phyloP scores from a whole-genome alignment of 2,888 invertebrate species.

The Tuberolachnus salignus region DNA sequence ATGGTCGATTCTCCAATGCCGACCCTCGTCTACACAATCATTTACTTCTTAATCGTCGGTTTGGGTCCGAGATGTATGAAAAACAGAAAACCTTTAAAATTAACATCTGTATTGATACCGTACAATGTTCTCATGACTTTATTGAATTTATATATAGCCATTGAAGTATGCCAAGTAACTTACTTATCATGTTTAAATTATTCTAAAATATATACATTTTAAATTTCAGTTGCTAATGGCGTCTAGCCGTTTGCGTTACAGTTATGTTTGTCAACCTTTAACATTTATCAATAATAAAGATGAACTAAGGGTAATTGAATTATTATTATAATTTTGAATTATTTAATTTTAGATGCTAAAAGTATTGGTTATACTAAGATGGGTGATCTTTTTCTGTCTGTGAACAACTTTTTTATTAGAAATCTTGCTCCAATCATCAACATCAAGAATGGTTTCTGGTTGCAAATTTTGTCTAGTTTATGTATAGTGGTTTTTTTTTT shows the following conservation, averaged over 20 bases:
- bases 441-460: too few species aligned
- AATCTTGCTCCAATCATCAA: too few species aligned
- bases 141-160: conserved; percentile 82
- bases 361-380: too few species aligned
- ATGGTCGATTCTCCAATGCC: conserved; percentile 82
- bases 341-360: too few species aligned
- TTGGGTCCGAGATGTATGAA: conserved; percentile 82
- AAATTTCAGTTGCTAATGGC: conserved; percentile 70
- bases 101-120: conserved; percentile 77
- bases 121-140: conserved; percentile 85
- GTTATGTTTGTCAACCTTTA: conserved; percentile 86
- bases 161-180: conserved; percentile 67
- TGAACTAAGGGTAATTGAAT: conserved; percentile 75
- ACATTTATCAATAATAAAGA: conserved; percentile 76
- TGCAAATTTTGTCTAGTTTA: too few species aligned
- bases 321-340: not conserved
- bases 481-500: too few species aligned
- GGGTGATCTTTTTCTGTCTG: too few species aligned
- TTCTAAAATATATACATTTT: not conserved
- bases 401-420: too few species aligned
- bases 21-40: conserved; percentile 71
- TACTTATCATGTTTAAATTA: too few species aligned
- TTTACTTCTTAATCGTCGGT: conserved; percentile 80
- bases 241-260: conserved; percentile 77
- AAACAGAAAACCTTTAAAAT: conserved; percentile 74